These are phyloP conservation scores for Drosophila multiciliata DNA, from an alignment of 2,888 invertebrate genomes.

Conservation along the genomic window DNA sequence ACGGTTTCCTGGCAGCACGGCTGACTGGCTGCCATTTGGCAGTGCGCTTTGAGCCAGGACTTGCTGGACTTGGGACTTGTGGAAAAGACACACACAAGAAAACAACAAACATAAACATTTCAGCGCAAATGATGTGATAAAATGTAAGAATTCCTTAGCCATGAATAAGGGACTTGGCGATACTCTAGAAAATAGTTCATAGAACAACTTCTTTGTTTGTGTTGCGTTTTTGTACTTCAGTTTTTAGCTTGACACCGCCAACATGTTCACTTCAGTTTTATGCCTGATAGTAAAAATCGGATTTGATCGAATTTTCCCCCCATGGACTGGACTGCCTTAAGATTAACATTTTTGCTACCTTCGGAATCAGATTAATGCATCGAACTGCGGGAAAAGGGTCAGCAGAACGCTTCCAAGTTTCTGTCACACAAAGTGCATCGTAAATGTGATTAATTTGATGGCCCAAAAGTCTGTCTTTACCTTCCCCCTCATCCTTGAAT, in stretches of 20 bases:
- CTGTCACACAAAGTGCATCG: conserved; percentile 48
- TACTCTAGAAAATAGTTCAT: neutral
- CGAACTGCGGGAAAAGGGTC: neutral
- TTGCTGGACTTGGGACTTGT: conserved; percentile 28
- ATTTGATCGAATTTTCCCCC: neutral
- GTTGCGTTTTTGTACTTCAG: neutral
- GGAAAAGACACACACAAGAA: conserved; percentile 28
- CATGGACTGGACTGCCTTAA: neutral
- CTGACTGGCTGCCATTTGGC: conserved; percentile 60
- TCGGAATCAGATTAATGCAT: neutral
- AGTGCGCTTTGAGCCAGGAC: conserved; percentile 41
- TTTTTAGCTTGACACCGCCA: neutral
- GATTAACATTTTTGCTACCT: neutral
- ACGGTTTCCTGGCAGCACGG: conserved; percentile 66
- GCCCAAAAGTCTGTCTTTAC: conserved; percentile 30
- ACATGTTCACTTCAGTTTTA: neutral
- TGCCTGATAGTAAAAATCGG: neutral
- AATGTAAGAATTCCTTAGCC: conserved; percentile 40
- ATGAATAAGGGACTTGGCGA: neutral
- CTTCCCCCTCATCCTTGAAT: conserved; percentile 1
- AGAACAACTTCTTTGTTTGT: neutral
- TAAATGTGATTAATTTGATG: conserved; percentile 64
- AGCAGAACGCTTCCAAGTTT: conserved; percentile 5
- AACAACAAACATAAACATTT: conserved; percentile 71
- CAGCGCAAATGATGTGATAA: conserved; percentile 76